Evolutionary conservation across 64 coral and sea anemone species (phyloP).

Genomic region (Dendronephthya gigantea): DNA sequence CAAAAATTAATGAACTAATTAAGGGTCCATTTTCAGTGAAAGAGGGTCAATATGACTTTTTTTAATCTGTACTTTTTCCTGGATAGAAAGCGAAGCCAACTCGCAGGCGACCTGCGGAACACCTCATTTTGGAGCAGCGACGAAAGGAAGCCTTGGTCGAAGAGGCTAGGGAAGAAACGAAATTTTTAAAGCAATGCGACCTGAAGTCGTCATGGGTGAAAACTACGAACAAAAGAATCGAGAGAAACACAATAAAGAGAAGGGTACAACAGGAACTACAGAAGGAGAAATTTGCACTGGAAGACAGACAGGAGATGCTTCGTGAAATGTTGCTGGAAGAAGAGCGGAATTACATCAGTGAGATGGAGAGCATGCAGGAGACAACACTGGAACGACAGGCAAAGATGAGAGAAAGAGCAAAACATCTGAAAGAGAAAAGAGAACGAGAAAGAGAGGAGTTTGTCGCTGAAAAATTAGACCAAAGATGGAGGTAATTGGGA

Average conservation of each 20-base stretch:
- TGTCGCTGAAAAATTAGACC: slow-evolving; percentile 88
- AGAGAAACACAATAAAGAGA: neutral
- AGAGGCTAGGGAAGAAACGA: neutral
- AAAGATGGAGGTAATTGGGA: slow-evolving; percentile 81
- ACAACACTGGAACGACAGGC: slow-evolving; percentile 92
- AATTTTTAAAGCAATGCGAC: neutral
- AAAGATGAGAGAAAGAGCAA: slow-evolving; percentile 95
- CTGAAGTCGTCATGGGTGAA: neutral
- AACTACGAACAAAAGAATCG: neutral
- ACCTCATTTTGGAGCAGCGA: neutral
- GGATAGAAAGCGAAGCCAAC: slow-evolving; percentile 8
- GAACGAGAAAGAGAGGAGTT: slow-evolving; percentile 66
- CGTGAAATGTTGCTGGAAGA: slow-evolving; percentile 72
- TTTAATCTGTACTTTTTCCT: neutral
- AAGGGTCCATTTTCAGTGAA: too few relatives aligned
- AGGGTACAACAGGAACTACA: slow-evolving; percentile 35
- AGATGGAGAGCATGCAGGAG: slow-evolving; percentile 95
- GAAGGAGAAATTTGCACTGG: slow-evolving; percentile 57
- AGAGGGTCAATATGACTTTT: too few relatives aligned
- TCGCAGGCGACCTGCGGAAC: neutral
- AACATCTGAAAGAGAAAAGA: slow-evolving; percentile 84
- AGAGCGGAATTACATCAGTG: slow-evolving; percentile 67
- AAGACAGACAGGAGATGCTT: slow-evolving; percentile 85
- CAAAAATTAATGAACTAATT: too few relatives aligned
- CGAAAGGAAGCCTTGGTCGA: neutral